Evolutionary conservation across 2,797 vertebrate species (phyloP), one percentile per base, ranked within the genome.

Genomic region (Mareca penelope): DNA sequence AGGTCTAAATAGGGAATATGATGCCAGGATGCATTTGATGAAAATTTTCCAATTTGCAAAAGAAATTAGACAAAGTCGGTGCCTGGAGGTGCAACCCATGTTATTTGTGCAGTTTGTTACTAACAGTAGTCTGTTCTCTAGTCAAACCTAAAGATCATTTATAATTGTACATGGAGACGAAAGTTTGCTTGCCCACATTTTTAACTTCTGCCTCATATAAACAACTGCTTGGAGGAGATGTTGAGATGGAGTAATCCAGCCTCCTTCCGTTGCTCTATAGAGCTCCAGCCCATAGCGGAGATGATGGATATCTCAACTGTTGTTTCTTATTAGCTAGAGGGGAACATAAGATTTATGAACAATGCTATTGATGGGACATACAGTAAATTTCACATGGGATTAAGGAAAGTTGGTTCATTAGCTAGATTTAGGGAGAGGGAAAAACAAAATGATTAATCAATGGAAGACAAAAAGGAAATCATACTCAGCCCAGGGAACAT

Each of bases 391-490:
- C 85, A 94, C 59, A 33, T 18, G 85, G 77, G 93, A 94, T 79
- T 96, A 79, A 83, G 78, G 80, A 56, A 88, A 88, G 63, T 37
- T 80, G 64, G 40, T 90, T 95, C 86, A 93, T 91, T 91, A 94
- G 73, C 42, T 75, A 80, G 68, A 85, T 87, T 96, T 91, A 95
- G 68, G 67, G 77, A 76, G 80, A 67, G 37, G 12, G 31, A 85
- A 87, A 91, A 88, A 22, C 52, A 89, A 87, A 96, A 94, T 68
- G 71, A 95, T 94, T 80, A 75, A 94, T 86, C 83, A 94, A 23
- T 28, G 14, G 39, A 90, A 85, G 68, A 82, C 64, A 60, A 91
- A 88, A 90, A 93, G 78, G 75, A 95, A 95, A 93, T 90, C 8
- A 39, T 21, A 68, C 84, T 67, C 40, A 96, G 78, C 28, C 46